Evolutionary conservation across 2,888 invertebrate genomes (phyloP), one percentile per base, ranked within the genome.

Genomic region (Phaonia tiefii): DNA sequence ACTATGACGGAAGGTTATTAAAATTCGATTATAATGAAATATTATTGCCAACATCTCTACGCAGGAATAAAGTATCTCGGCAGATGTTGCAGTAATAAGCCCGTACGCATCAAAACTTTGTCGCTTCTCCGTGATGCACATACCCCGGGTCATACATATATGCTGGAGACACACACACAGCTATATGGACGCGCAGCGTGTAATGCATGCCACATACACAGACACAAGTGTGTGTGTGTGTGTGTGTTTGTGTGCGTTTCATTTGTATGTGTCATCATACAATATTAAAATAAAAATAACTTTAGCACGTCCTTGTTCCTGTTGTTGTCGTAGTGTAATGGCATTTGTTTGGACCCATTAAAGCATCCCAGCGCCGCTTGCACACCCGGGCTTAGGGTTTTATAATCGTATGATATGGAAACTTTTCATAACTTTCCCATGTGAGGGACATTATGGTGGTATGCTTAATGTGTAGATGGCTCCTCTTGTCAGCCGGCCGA

Each of bases 281-380:
- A 56, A 49, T 31, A 60, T 79, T 66, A 13, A 66, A 71, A 71
- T 70, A 65, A 49, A 74, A 66, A 67, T 67, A 75, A 58, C 1
- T 15, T 17, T 65, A 46, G 22, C 66, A 71, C 71, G 56, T 71
- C 66, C 54, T 20, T n/a, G n/a, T n/a, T 31, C 58, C 11, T 56
- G 39, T 26, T 15, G 54, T 67, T 70, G 25, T 56, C 37, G 31
- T 26, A 54, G n/a, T n/a, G n/a, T 60, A 39, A 60, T 54, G 54
- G 13, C 54, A 54, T 22, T 54, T 25, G 54, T 25, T 54, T 13
- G 54, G n/a, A 44, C 44, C 10, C 44, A 44, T 44, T 44, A n/a
- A 44, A 10, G 11, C 10, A 44, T 44, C 44, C 20, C 11, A 10
- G 22, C 11, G 37, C 37, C 4, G 31, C 58, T 7, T 10, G 20